Percentiles rank a stretch among this genome's conserved stretches.
Evolutionary conservation across 2,888 invertebrate species (phyloP).

Genomic region (Norana najaformis): DNA sequence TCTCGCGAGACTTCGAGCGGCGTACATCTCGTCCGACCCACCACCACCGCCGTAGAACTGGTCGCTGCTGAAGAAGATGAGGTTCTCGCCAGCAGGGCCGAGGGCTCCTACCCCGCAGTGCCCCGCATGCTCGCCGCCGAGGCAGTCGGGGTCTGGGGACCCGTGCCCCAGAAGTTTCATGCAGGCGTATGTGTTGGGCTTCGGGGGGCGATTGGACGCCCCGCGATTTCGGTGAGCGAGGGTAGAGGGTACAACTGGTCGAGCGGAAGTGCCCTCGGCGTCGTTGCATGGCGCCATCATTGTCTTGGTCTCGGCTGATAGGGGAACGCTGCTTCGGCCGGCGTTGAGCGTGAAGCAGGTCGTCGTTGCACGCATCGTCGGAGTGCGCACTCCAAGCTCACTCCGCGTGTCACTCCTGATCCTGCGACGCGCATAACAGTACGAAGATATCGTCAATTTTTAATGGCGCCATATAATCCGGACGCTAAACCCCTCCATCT

Average conservation of each 20-base stretch:
- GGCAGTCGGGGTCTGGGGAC: neutral
- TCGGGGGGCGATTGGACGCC: constrained; percentile 14
- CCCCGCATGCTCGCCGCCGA: neutral
- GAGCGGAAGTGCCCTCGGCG: neutral
- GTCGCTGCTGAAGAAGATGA: neutral
- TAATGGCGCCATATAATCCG: neutral
- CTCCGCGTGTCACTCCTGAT: neutral
- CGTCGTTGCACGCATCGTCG: neutral
- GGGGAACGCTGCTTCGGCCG: neutral
- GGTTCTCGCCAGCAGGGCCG: neutral
- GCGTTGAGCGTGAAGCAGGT: constrained; percentile 24
- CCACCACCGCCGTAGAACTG: neutral
- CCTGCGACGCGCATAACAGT: neutral
- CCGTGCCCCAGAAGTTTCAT: constrained; percentile 28
- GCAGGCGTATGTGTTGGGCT: constrained; percentile 32
- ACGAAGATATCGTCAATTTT: constrained; percentile 6
- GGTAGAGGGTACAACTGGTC: neutral
- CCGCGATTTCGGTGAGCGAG: constrained; percentile 19
- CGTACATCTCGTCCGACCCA: neutral
- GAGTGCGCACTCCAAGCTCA: neutral
- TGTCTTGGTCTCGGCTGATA: constrained; percentile 9
- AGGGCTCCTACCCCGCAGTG: neutral
- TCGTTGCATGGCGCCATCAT: constrained; percentile 17
- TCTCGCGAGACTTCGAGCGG: neutral
- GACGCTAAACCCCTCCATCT: neutral